Percentiles rank a stretch among this genome's conserved stretches.
Conservation (phyloP, 1,140 invertebrate species). For the Drosophila sturtevanti region DNA sequence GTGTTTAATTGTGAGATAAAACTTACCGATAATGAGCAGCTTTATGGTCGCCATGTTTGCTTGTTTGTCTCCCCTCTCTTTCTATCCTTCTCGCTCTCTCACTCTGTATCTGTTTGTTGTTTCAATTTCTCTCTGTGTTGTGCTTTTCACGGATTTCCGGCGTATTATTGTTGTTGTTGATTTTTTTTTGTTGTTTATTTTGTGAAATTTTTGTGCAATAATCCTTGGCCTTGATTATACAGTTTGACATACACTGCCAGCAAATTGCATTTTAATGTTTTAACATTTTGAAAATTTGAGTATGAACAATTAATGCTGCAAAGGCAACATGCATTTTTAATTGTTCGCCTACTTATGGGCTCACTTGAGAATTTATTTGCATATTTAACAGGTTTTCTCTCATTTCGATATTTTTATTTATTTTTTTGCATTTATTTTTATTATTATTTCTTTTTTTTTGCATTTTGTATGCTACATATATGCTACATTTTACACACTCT, state of each 20-base stretch:
- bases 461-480: too few relatives aligned
- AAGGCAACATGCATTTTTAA: slow-evolving; percentile 27
- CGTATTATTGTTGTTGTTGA: slow-evolving; percentile 21
- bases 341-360: slow-evolving; percentile 17
- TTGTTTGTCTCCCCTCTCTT: neutral
- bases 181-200: slow-evolving; percentile 20
- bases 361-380: slow-evolving; percentile 25
- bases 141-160: slow-evolving; percentile 9
- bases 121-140: slow-evolving; percentile 2
- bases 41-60: slow-evolving; percentile 75
- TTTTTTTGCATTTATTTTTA: neutral
- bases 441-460: neutral
- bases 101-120: neutral
- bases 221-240: slow-evolving; percentile 44
- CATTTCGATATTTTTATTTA: slow-evolving; percentile 1
- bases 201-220: slow-evolving; percentile 47
- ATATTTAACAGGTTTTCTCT: slow-evolving; percentile 1
- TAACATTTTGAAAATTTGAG: slow-evolving; percentile 45
- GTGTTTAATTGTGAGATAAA: slow-evolving; percentile 82
- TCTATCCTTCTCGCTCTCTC: slow-evolving; percentile 10
- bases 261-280: slow-evolving; percentile 75
- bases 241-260: slow-evolving; percentile 57
- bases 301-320: slow-evolving; percentile 17
- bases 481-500: slow-evolving; percentile 27
- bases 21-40: slow-evolving; percentile 82